Conservation (phyloP, 2,113 vertebrate species). For the Colaptes auratus region DNA sequence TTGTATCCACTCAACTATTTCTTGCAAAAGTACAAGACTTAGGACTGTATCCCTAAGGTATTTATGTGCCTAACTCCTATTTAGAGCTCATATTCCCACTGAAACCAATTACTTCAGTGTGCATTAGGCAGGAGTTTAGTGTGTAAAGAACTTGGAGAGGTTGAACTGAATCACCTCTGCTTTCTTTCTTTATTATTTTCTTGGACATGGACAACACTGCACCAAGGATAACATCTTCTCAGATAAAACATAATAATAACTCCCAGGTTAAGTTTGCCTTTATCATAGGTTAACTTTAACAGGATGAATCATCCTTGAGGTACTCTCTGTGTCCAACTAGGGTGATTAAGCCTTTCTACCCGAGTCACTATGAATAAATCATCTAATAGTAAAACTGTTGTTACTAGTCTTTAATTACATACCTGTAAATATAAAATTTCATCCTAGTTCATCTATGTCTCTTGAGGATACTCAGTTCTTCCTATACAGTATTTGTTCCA, state of each 20-base stretch:
- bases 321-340: not conserved
- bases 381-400: not conserved
- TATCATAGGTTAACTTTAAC: not conserved
- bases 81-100: not conserved
- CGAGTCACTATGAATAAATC: not conserved
- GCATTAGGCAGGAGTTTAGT: not conserved
- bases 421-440: not conserved
- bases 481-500: not conserved
- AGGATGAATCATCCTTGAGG: not conserved
- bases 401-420: not conserved
- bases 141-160: not conserved
- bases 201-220: not conserved
- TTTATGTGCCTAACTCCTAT: not conserved
- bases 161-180: not conserved
- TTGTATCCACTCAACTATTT: not conserved
- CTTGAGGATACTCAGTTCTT: not conserved
- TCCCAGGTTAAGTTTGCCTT: not conserved
- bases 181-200: not conserved
- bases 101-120: slow-evolving; percentile 6
- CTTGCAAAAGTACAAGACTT: not conserved
- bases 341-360: not conserved
- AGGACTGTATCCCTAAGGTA: not conserved
- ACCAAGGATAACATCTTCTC: not conserved
- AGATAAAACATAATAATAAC: not conserved
- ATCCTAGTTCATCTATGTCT: not conserved